Conservation (phyloP, 2,888 invertebrate species). For the Tetragonula carbonaria region DNA sequence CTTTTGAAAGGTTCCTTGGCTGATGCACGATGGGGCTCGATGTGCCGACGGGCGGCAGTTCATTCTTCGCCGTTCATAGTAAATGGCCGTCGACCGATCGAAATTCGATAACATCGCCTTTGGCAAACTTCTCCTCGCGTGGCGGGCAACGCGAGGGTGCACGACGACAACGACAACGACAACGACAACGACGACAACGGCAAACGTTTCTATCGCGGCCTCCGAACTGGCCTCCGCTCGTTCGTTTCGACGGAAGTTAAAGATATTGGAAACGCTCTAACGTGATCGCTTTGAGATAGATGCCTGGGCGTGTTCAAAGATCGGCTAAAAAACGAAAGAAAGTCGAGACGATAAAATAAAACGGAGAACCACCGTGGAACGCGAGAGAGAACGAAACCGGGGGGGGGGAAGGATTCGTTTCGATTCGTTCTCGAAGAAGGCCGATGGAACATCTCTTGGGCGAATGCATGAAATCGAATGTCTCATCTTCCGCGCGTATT, state of each 20-base stretch:
- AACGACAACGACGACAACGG: neutral
- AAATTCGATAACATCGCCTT: constrained; percentile 68
- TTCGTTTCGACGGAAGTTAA: constrained; percentile 70
- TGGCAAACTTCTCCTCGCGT: constrained; percentile 59
- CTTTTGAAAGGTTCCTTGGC: constrained; percentile 60
- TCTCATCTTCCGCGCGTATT: constrained; percentile 32
- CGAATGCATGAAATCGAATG: constrained; percentile 41
- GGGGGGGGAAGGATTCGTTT: neutral
- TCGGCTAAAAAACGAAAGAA: constrained; percentile 8
- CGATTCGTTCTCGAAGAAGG: constrained; percentile 41
- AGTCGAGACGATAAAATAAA: constrained; percentile 52
- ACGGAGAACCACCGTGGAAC: neutral
- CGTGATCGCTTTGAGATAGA: constrained; percentile 61
- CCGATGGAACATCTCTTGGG: constrained; percentile 24
- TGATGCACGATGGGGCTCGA: constrained; percentile 49
- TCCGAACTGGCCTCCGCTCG: constrained; percentile 39
- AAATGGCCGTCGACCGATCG: constrained; percentile 63
- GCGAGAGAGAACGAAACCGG: neutral
- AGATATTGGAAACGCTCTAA: constrained; percentile 69
- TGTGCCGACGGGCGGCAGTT: constrained; percentile 54
- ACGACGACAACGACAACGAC: neutral
- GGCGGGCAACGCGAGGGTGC: constrained; percentile 46
- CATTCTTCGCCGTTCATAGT: constrained; percentile 65
- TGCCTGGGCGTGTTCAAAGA: constrained; percentile 26
- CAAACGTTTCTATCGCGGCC: constrained; percentile 55